These are phyloP conservation scores for Cheilosia scutellata DNA, from an alignment of 2,888 invertebrate genomes.

Conservation along the genomic window DNA sequence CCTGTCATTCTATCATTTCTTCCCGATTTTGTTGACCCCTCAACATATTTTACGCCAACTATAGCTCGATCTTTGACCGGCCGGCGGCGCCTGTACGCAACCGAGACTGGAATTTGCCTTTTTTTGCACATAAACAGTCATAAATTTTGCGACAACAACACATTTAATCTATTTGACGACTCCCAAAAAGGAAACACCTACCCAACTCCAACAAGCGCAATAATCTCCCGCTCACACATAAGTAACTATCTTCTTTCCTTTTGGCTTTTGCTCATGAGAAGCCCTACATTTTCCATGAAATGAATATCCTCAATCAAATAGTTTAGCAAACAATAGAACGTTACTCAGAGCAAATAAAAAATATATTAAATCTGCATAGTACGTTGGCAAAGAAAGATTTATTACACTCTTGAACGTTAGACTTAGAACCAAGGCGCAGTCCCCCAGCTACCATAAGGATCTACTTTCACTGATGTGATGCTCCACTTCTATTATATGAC, in stretches of 20 bases:
- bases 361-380: conserved; percentile 74
- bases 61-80: too few relatives aligned
- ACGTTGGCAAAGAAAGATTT: conserved; percentile 70
- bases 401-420: conserved; percentile 67
- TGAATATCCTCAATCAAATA: conserved; percentile 56
- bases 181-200: not conserved
- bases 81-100: too few relatives aligned
- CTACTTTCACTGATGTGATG: conserved; percentile 17
- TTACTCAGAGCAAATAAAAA: conserved; percentile 61
- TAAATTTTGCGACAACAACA: not conserved
- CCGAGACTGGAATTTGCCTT: too few relatives aligned
- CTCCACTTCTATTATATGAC: conserved; percentile 23
- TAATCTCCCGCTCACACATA: conserved; percentile 20
- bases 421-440: conserved; percentile 43
- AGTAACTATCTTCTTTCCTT: conserved; percentile 13
- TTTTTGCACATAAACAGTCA: too few relatives aligned
- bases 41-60: too few relatives aligned
- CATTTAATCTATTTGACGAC: conserved; percentile 9
- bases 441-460: conserved; percentile 1
- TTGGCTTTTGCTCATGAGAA: conserved; percentile 10
- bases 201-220: conserved; percentile 10
- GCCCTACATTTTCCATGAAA: not conserved
- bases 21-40: too few relatives aligned
- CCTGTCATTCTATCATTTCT: too few relatives aligned
- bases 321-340: conserved; percentile 53